Base-by-base conservation (phyloP, 2,797 vertebrate species). In the Spondyliosoma cantharus region DNA sequence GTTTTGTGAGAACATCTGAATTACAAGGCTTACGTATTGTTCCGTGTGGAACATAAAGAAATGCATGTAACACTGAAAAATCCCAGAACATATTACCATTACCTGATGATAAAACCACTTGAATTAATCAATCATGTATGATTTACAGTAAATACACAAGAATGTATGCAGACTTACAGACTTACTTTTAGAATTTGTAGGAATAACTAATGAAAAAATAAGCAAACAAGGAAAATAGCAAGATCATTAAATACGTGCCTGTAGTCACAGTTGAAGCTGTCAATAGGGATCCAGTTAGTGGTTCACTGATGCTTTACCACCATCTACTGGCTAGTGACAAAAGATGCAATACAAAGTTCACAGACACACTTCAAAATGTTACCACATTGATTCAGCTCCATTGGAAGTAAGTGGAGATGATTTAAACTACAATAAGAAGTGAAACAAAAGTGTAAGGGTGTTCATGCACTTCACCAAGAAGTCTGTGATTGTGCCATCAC, bases 311-410 rank as follows among this genome's bases (percentile, higher is more conserved):
- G 46, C 60, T 81, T 64, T 84, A 80, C 54, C 53, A 1, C 91
- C 91, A 87, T 78, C 92, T 93, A 48, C 68, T 92, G 93, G 89
- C 71, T 15, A 61, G 0, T 0, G 32, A 15, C 42, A 58, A 25
- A 37, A 68, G 2, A 22, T 66, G 50, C 64, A 58, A 25, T 7
- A 20, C 5, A 54, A 22, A 7, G 16, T 50, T 45, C 19, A 37
- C 24, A 56, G 16, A 32, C 17, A 49, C n/a, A 1, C 17, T 15
- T 50, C 2, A 5, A 3, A 1, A 5, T 0, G 7, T 25, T 20
- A 43, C 13, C 20, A 15, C 13, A 22, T 6, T 4, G 53, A 9
- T 27, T 29, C 13, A 75, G 16, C 11, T 60, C 27, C 14, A 63
- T 1, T 27, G 7, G 32, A 20, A 54, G 42, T 15, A 8, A n/a